Percentiles rank a stretch among this genome's conserved stretches.
These are phyloP conservation scores for Sus scrofa DNA, from an alignment of 2,113 vertebrate species.

Conservation along the genomic window DNA sequence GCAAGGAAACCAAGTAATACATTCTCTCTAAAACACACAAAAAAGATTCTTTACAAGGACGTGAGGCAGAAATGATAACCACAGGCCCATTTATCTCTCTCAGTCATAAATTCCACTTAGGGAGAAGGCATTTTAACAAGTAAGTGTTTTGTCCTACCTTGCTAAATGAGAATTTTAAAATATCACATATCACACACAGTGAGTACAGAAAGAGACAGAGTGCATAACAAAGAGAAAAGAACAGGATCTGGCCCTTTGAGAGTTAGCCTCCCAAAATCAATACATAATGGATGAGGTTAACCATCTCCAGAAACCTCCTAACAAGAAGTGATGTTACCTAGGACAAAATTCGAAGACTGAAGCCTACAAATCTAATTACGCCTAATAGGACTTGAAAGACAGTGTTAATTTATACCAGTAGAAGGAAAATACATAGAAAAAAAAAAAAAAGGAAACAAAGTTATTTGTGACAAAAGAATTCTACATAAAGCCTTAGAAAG, in stretches of 20 bases:
- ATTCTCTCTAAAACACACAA: slow-evolving; percentile 30
- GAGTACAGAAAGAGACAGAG: neutral
- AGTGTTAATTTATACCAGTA: neutral
- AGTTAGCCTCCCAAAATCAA: slow-evolving; percentile 30
- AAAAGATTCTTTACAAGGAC: slow-evolving; percentile 60
- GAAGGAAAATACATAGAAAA: neutral
- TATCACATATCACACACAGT: neutral
- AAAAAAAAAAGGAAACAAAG: neutral
- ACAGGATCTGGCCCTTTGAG: neutral
- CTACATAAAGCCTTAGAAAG: neutral
- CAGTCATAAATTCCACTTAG: slow-evolving; percentile 37
- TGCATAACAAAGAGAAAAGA: neutral
- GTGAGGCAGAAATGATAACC: slow-evolving; percentile 40
- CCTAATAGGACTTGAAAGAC: neutral
- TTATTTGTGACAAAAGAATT: neutral
- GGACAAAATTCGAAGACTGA: neutral
- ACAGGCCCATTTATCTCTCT: slow-evolving; percentile 41
- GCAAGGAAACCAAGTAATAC: slow-evolving; percentile 48
- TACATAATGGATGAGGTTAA: neutral
- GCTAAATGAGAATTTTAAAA: slow-evolving; percentile 43
- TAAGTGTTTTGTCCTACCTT: slow-evolving; percentile 5
- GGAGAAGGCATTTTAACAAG: slow-evolving; percentile 47
- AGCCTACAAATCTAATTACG: neutral
- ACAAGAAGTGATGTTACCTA: neutral
- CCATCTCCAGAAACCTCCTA: neutral